These are phyloP conservation scores for Syrista parreyssii DNA, from an alignment of 2,888 invertebrate genomes.

Conservation along the genomic window DNA sequence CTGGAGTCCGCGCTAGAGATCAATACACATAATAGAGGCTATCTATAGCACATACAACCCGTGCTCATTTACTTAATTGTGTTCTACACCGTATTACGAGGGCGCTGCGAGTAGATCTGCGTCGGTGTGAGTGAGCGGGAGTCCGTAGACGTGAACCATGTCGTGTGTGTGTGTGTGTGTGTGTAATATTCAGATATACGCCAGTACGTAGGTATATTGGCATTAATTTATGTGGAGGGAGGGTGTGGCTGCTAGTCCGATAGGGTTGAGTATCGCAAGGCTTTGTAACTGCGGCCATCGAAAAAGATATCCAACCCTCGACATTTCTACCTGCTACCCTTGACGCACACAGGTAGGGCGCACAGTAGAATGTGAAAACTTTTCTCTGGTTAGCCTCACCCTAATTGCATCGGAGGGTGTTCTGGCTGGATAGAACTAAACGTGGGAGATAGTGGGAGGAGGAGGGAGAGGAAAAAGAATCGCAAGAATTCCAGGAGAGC, in stretches of 20 bases:
- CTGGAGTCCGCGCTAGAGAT: constrained; percentile 62
- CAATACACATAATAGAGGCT: constrained; percentile 66
- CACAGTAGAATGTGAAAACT: too few relatives aligned
- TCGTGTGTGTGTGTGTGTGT: constrained; percentile 39
- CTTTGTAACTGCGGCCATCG: constrained; percentile 35
- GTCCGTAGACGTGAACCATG: constrained; percentile 26
- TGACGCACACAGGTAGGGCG: too few relatives aligned
- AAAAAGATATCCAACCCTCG: constrained; percentile 2
- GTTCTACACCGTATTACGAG: constrained; percentile 59
- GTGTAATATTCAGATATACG: constrained; percentile 56
- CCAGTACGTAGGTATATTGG: constrained; percentile 51
- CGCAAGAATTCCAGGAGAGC: constrained; percentile 7
- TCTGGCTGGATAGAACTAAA: too few relatives aligned
- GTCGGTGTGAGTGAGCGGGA: constrained; percentile 29
- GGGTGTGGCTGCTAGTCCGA: constrained; percentile 36
- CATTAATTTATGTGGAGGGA: constrained; percentile 54
- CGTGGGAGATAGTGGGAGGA: background rate
- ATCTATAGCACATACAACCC: constrained; percentile 64
- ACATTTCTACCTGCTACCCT: too few relatives aligned
- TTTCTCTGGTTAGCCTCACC: too few relatives aligned
- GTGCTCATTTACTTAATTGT: constrained; percentile 67
- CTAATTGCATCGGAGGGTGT: too few relatives aligned
- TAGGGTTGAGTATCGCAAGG: constrained; percentile 50
- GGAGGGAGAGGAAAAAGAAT: background rate
- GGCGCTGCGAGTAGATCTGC: constrained; percentile 38